A percentile compares a stretch with the other conserved stretches of the same genome.
Conservation (phyloP, 2,888 invertebrate genomes). For the Gymnocheta viridis region DNA sequence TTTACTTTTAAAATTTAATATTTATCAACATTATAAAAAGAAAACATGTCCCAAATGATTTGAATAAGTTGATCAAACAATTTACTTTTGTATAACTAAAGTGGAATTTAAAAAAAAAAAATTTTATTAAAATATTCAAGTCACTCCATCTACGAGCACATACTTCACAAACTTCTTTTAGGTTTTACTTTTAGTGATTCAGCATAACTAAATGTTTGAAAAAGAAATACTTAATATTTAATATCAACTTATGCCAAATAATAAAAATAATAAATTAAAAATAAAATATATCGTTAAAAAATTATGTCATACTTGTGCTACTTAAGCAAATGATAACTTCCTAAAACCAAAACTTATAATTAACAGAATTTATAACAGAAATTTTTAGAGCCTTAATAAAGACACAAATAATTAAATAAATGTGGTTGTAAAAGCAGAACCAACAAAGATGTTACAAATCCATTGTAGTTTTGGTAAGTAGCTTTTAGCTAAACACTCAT, state of each 20-base stretch:
- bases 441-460: constrained; percentile 53
- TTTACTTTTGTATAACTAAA: too few relatives aligned
- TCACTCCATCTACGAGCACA: too few relatives aligned
- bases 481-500: background rate
- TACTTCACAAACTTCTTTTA: too few relatives aligned
- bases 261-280: background rate
- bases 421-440: constrained; percentile 39
- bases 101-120: too few relatives aligned
- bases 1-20: too few relatives aligned
- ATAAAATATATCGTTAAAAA: background rate
- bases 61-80: too few relatives aligned
- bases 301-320: constrained; percentile 22
- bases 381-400: background rate
- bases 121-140: too few relatives aligned
- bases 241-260: background rate
- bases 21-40: too few relatives aligned
- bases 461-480: constrained; percentile 62
- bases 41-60: too few relatives aligned
- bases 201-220: background rate
- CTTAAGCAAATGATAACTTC: constrained; percentile 30
- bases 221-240: background rate
- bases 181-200: background rate
- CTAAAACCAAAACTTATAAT: constrained; percentile 30
- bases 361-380: constrained; percentile 14
- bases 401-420: constrained; percentile 48